Evolutionary conservation across 2,888 invertebrate genomes (phyloP), one percentile per base, ranked within the genome.

Genomic region (Strigamia transsilvanica): DNA sequence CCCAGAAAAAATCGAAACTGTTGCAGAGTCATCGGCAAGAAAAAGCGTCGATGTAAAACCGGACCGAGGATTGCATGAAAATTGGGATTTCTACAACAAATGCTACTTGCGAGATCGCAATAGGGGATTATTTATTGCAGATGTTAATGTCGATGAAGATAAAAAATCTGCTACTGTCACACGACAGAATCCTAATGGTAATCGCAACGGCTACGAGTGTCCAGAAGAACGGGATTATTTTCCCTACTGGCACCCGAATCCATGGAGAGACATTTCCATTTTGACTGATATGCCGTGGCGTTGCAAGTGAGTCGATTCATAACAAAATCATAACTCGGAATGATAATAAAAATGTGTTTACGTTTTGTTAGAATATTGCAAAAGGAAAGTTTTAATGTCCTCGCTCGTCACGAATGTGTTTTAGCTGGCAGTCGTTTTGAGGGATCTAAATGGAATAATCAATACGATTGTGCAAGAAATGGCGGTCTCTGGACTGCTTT

Each of bases 181-280:
- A 1, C 84, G 88, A 79, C 88, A 88, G 84, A 87, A 88, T 82
- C 86, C 86, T 0, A 87, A 87, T 82, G 88, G 87, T 15, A 86
- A 86, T 82, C 85, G 86, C 18, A 84, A 85, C 84, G 88, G 88
- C 7, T 88, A 88, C 83, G 88, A 88, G 83, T 88, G 88, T 83
- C 87, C 88, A 7, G 88, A 88, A 82, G 88, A 88, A 83, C 84
- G 88, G 78, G 88, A 88, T 85, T 87, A 88, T 84, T 88, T 86
- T 84, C 88, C 88, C 0, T 88, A 88, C 84, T 88, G 88, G 88
- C 88, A 88, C 80, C 88, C 88, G 0, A 86, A 86, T 15, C 87
- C 87, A 10, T 88, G 88, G 88, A 86, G 85, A 83, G 88, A 88
- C 84, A 87, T 88, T 78, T 87, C 87, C 81, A 85, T 88, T 13